Evolutionary conservation across 92 coral and sea anemone species (phyloP).

Genomic region (Actinostola sp.): DNA sequence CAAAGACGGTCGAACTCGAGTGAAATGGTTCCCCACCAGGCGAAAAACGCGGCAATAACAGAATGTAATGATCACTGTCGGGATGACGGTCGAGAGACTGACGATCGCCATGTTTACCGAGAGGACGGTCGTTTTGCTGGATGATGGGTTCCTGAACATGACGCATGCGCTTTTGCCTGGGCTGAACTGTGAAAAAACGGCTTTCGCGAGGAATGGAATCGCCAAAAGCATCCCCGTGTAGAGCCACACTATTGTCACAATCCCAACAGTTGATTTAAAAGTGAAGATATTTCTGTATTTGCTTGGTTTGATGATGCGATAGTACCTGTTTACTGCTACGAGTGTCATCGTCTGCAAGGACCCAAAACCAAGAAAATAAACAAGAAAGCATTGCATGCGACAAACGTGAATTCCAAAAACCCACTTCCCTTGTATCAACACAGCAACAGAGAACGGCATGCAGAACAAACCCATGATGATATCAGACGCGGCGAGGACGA

Average conservation of each 20-base stretch:
- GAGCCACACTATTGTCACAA: constrained; percentile 44
- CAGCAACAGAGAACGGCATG: constrained; percentile 53
- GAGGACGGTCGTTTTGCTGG: constrained; percentile 32
- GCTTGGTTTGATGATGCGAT: constrained; percentile 50
- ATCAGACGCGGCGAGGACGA: constrained; percentile 50
- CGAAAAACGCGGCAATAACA: constrained; percentile 58
- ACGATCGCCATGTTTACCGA: constrained; percentile 47
- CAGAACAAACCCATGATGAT: constrained; percentile 54
- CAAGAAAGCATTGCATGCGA: constrained; percentile 56
- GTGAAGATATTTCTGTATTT: constrained; percentile 50
- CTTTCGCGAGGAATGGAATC: constrained; percentile 33
- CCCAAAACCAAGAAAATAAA: constrained; percentile 55
- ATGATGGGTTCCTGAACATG: constrained; percentile 36
- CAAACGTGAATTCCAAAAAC: constrained; percentile 42
- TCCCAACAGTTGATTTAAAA: constrained; percentile 41
- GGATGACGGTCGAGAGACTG: constrained; percentile 46
- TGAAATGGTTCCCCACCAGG: constrained; percentile 57
- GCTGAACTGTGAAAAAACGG: constrained; percentile 42
- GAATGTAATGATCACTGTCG: constrained; percentile 35
- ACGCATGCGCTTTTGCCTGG: constrained; percentile 77
- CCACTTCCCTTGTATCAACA: constrained; percentile 60
- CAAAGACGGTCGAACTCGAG: constrained; percentile 49
- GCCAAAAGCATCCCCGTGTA: constrained; percentile 39
- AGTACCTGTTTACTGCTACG: constrained; percentile 60
- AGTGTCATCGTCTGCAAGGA: constrained; percentile 68